Evolutionary conservation across 1,140 invertebrate genomes (phyloP).

Genomic region (Neotoxoptera formosana): DNA sequence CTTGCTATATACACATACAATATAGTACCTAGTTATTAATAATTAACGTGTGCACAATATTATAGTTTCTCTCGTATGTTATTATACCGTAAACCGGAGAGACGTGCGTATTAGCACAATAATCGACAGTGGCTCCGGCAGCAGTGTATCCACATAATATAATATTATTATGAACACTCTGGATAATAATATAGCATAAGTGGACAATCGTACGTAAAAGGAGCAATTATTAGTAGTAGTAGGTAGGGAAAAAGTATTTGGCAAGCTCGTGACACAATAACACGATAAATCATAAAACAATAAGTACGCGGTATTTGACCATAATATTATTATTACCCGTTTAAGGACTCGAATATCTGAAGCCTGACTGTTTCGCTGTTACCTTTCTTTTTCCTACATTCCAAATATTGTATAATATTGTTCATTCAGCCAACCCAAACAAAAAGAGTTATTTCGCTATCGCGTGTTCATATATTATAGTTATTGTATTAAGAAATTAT

Average conservation of each 20-base stretch:
- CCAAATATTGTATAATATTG: background rate
- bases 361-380: background rate
- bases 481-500: background rate
- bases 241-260: background rate
- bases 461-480: background rate
- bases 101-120: background rate
- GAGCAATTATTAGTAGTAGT: too few relatives aligned
- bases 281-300: slow-evolving; percentile 6
- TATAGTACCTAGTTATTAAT: background rate
- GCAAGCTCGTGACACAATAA: background rate
- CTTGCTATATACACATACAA: background rate
- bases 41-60: background rate
- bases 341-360: background rate
- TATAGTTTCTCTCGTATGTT: too few relatives aligned
- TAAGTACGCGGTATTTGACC: background rate
- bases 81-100: background rate
- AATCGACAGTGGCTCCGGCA: background rate
- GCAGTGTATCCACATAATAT: background rate
- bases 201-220: background rate
- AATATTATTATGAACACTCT: too few relatives aligned
- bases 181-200: background rate
- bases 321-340: background rate
- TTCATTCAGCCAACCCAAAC: background rate
- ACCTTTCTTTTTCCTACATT: background rate
- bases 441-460: background rate